Evolutionary conservation across 1,140 invertebrate genomes (phyloP), one percentile per base, ranked within the genome.

Genomic region (Heliothis subflexa): DNA sequence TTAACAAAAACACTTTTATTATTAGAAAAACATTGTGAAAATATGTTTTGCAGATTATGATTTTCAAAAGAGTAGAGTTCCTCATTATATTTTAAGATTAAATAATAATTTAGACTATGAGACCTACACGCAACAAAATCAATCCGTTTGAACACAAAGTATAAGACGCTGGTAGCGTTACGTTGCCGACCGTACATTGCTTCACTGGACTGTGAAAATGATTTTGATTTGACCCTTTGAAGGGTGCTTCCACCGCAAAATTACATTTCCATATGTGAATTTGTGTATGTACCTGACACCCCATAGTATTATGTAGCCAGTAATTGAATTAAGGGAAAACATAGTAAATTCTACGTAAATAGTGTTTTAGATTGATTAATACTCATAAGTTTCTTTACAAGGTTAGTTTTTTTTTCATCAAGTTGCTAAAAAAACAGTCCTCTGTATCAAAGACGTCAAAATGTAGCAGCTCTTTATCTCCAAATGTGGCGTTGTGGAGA

Each of bases 141-240:
- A 52, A 49, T 13, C 61, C 28, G 18, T 10, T 25, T 40, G 25
- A 13, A 50, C 5, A 28, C 78, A 80, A 54, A 66, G 49, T 68
- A n/a, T n/a, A n/a, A 85, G 50, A 82, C 77, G 78, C 83, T 33
- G 81, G 83, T 80, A 85, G 50, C 52, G 45, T 7, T 78, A 76
- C 76, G 77, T 59, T 82, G 84, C 81, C 76, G 81, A 81, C 80
- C 84, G 84, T 86, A 89, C 87, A 85, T 80, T 85, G 86, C 86
- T 90, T 86, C 91, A 91, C 89, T 94, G 91, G 90, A 89, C 90
- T 94, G 92, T 94, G 92, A 94, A 93, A 94, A 94, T 94, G 91
- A 93, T 94, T 94, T 94, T 94, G 91, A 93, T 94, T 94, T 94
- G 92, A 93, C 89, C 92, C 91, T 93, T 94, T 93, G 91, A 88